These are phyloP conservation scores for Sebastolobus alascanus DNA, from an alignment of 2,797 vertebrate genomes.

Conservation along the genomic window DNA sequence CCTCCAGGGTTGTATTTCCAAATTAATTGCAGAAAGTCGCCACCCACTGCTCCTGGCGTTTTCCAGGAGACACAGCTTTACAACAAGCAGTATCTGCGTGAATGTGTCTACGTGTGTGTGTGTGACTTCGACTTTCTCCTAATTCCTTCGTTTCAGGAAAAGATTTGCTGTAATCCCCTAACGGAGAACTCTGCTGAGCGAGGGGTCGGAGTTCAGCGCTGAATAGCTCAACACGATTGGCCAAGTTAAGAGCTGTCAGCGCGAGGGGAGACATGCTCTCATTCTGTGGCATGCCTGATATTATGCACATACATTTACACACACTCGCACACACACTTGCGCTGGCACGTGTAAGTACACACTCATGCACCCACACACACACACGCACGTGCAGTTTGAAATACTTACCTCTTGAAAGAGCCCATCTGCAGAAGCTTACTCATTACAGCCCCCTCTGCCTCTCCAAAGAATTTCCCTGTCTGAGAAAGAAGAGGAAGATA, in stretches of 20 bases:
- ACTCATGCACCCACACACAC: conserved; percentile 1
- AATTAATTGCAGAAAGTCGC: conserved; percentile 68
- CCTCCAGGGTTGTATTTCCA: conserved; percentile 63
- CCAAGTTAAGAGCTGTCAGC: conserved; percentile 77
- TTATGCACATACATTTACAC: conserved; percentile 58
- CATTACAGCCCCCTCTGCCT: conserved; percentile 97
- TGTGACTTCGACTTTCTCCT: conserved; percentile 60
- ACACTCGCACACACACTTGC: conserved; percentile 2
- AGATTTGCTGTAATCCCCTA: conserved; percentile 80
- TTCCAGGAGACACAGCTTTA: conserved; percentile 57
- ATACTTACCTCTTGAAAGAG: conserved; percentile 95
- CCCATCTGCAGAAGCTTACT: conserved; percentile 96
- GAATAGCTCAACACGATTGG: conserved; percentile 77
- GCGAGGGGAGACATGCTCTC: conserved; percentile 69
- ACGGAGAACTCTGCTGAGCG: conserved; percentile 71
- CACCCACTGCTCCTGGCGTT: conserved; percentile 63
- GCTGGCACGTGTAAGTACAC: conserved; percentile 9
- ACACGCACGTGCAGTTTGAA: conserved; percentile 33
- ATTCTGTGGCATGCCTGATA: conserved; percentile 57
- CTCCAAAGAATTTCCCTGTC: conserved; percentile 97
- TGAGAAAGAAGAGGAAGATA: conserved; percentile 66
- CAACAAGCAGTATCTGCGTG: conserved; percentile 30
- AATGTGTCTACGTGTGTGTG: conserved; percentile 41
- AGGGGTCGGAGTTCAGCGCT: conserved; percentile 72
- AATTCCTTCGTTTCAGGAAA: conserved; percentile 77